Base-by-base conservation (phyloP, 1,140 invertebrate species). In the Daktulosphaira vitifoliae region DNA sequence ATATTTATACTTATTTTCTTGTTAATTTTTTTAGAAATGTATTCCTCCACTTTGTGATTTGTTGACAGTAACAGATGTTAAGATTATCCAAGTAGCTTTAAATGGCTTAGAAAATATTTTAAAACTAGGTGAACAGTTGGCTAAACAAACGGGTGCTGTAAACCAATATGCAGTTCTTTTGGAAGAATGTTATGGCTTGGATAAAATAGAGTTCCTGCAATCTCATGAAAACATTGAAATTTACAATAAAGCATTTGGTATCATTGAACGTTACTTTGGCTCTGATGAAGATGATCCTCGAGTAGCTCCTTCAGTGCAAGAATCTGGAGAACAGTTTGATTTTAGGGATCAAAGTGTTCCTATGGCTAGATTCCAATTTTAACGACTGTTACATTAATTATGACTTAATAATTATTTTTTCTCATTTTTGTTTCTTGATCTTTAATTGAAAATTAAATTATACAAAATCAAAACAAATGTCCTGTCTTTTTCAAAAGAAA, bases 21-120 rank as follows among this genome's bases (percentile, higher is more conserved):
- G 5, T 22, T 15, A 25, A 26, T 66, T 48, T 69, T 69, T 71
- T 59, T 68, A 81, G 73, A 87, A 87, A 46, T 96, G 92, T 74
- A 94, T 98, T 71, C 84, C 88, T n/a, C 93, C 94, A 0, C 78
- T 98, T 66, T 98, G 95, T 76, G 91, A 96, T 73, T 80, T 98
- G 59, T 78, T 98, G 33, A 94, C 92, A 1, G 86, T 96, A 26
- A 90, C 91, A 78, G 96, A 98, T 77, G 78, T 88, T 0, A 96
- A 97, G 73, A 96, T 97, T n/a, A 84, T 98, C n/a, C 92, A 95
- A 76, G 95, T 98, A 37, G 93, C 94, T 29, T 80, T 98, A 1
- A 97, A 94, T 75, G 96, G 94, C 29, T 79, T 98, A 26, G 95
- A 98, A 73, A 97, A 98, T 78, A 97, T 98, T 69, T 78, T 98